These are phyloP conservation scores for Anoplolepis gracilipes DNA, from an alignment of 1,140 invertebrate genomes.

Conservation along the genomic window DNA sequence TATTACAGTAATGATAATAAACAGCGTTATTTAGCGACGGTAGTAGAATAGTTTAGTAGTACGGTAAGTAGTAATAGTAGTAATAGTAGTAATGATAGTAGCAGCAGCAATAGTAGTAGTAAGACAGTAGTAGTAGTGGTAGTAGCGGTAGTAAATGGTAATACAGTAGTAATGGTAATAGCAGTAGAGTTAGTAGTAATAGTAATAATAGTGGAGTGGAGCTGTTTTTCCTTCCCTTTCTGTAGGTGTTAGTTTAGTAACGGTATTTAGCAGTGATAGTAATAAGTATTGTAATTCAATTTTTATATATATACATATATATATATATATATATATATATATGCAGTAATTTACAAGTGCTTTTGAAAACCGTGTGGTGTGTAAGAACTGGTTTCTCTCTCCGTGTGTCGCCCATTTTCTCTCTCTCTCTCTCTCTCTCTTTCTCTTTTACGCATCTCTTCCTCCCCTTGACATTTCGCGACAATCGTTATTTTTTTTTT, in stretches of 20 bases:
- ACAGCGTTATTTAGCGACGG: constrained; percentile 61
- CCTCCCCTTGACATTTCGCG: neutral
- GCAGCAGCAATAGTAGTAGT: constrained; percentile 51
- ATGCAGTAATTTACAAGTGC: constrained; percentile 75
- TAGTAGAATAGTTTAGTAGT: constrained; percentile 55
- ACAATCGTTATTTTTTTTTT: neutral
- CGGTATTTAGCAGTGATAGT: constrained; percentile 69
- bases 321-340: constrained; percentile 10
- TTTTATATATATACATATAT: neutral
- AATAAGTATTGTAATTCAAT: constrained; percentile 61
- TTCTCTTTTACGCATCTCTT: neutral
- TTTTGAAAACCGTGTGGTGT: constrained; percentile 58
- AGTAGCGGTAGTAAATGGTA: constrained; percentile 66
- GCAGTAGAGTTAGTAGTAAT: constrained; percentile 55
- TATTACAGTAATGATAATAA: constrained; percentile 62
- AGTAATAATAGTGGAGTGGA: constrained; percentile 56
- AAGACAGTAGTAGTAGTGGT: constrained; percentile 53
- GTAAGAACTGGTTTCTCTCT: constrained; percentile 31
- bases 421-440: neutral
- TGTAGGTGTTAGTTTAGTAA: constrained; percentile 63
- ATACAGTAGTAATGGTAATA: constrained; percentile 63
- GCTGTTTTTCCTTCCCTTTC: constrained; percentile 57
- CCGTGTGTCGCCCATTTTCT: neutral
- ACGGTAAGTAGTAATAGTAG: constrained; percentile 63
- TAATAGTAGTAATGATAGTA: constrained; percentile 53